A percentile compares a stretch with the other conserved stretches of the same genome.
Conservation (phyloP, 2,113 vertebrate species). For the Typhlomys cinereus region DNA sequence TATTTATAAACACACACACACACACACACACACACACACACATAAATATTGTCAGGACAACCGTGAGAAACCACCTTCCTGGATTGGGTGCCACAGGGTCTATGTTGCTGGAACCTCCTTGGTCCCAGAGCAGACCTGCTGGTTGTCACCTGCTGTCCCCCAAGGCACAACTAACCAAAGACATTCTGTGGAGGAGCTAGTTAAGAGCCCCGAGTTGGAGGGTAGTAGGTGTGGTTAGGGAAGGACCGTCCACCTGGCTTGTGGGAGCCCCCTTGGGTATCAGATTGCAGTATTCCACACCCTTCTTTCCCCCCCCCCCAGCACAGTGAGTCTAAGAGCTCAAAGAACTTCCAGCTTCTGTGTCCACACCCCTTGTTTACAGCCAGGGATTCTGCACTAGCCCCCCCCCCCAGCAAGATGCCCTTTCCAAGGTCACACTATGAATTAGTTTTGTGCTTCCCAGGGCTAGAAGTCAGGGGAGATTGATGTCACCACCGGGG, state of each 20-base stretch:
- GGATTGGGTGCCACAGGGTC: background rate
- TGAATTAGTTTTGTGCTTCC: constrained; percentile 11
- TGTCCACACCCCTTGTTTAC: background rate
- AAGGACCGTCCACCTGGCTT: background rate
- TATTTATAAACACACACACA: too few relatives aligned
- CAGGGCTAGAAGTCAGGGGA: background rate
- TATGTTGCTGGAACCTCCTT: background rate
- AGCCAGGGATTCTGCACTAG: background rate
- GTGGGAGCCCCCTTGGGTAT: too few relatives aligned
- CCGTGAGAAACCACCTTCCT: background rate
- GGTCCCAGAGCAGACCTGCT: background rate
- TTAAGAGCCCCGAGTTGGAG: background rate
- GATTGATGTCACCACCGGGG: background rate
- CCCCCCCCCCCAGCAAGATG: background rate
- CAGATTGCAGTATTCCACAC: too few relatives aligned
- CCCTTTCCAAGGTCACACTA: constrained; percentile 19
- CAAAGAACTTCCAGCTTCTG: background rate
- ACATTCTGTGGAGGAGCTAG: background rate
- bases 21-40: too few relatives aligned
- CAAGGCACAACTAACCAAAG: too few relatives aligned
- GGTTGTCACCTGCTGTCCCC: background rate
- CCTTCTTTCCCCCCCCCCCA: fast-evolving
- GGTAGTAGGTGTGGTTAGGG: background rate
- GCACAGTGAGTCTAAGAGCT: background rate
- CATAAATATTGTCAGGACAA: background rate